Percentiles rank a stretch among this genome's conserved stretches.
phyloP scores from a whole-genome alignment of 2,113 vertebrate genomes.

The Dissostichus mawsoni region DNA sequence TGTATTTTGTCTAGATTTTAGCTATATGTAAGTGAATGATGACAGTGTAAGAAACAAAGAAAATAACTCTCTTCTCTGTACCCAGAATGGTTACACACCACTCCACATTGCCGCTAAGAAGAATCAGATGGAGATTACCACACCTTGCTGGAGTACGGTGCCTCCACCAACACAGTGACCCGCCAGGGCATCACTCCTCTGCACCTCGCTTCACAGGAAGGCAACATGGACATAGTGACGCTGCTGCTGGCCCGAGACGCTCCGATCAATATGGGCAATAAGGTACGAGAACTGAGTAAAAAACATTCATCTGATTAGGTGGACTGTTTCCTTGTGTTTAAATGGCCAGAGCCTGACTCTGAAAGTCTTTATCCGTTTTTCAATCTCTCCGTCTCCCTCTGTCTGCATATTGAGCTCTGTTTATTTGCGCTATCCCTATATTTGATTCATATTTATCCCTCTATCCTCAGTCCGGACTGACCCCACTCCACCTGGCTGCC shows the following conservation, averaged over 20 bases:
- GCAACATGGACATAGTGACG: slow-evolving; percentile 95
- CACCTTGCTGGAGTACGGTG: slow-evolving; percentile 95
- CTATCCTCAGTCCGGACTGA: slow-evolving; percentile 89
- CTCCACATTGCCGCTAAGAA: slow-evolving; percentile 98
- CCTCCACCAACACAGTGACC: slow-evolving; percentile 92
- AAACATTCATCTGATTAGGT: not conserved
- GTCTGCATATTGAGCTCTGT: not conserved
- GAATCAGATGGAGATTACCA: slow-evolving; percentile 99
- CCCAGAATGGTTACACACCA: slow-evolving; percentile 96
- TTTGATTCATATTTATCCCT: not conserved
- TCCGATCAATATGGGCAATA: slow-evolving; percentile 91
- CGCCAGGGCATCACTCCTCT: slow-evolving; percentile 95
- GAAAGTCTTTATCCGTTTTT: slow-evolving; percentile 9
- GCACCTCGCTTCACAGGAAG: slow-evolving; percentile 96
- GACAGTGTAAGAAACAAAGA: not conserved
- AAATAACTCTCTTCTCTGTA: slow-evolving; percentile 19
- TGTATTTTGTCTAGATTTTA: too few relatives aligned
- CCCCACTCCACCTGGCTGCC: slow-evolving; percentile 94
- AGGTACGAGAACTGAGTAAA: slow-evolving; percentile 80
- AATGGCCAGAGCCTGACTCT: not conserved
- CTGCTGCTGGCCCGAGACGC: slow-evolving; percentile 93
- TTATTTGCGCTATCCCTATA: not conserved
- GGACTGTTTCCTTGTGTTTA: accelerated
- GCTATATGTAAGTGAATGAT: not conserved
- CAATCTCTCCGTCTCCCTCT: not conserved